A percentile compares a stretch with the other conserved stretches of the same genome.
These are phyloP conservation scores for Anoplius nigerrimus DNA, from an alignment of 2,888 invertebrate genomes.

Conservation along the genomic window DNA sequence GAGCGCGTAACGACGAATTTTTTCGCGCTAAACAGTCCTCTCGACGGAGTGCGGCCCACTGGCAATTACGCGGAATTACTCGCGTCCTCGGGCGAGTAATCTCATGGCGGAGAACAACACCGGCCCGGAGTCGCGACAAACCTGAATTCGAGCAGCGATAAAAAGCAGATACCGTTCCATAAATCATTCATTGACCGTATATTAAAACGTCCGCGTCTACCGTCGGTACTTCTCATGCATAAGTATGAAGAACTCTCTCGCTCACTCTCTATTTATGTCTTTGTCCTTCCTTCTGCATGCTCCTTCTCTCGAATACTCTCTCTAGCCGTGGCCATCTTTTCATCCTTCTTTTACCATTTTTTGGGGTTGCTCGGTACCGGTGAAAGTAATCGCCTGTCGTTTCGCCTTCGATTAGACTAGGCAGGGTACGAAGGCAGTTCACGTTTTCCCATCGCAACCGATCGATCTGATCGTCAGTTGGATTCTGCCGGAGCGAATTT, in stretches of 20 bases:
- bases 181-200: constrained; percentile 55
- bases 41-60: constrained; percentile 23
- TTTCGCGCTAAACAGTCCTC: constrained; percentile 40
- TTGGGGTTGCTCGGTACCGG: not conserved
- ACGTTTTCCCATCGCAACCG: no score
- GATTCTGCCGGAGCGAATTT: no score
- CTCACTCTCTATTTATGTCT: constrained; percentile 9
- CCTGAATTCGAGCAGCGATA: constrained; percentile 42
- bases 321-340: not conserved
- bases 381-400: not conserved
- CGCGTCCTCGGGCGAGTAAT: constrained; percentile 51
- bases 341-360: not conserved
- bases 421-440: no score
- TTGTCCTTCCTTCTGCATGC: constrained; percentile 11
- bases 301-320: no score
- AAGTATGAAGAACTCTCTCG: constrained; percentile 31
- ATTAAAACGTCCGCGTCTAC: constrained; percentile 37
- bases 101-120: constrained; percentile 37
- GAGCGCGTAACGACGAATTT: constrained; percentile 41
- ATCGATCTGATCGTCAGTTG: no score
- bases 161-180: constrained; percentile 58
- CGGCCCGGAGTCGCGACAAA: constrained; percentile 43
- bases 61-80: constrained; percentile 45
- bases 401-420: not conserved
- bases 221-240: constrained; percentile 41